phyloP scores from a whole-genome alignment of 2,113 vertebrate species.

The Bufo gargarizans region DNA sequence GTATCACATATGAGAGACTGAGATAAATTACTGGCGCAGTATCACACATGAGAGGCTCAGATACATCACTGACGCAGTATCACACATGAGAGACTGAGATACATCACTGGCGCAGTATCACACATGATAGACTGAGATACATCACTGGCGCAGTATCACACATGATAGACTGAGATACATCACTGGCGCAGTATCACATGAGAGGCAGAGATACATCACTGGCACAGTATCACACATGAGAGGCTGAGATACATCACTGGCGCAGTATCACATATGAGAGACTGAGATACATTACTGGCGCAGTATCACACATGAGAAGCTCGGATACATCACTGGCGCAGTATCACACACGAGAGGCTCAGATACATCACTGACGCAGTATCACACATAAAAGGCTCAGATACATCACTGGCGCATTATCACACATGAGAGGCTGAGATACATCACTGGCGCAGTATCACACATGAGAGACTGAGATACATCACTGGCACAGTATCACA shows the following conservation, averaged over 20 bases:
- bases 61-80: neutral
- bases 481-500: neutral
- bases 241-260: no score
- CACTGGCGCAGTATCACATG: neutral
- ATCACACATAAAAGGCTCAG: neutral
- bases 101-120: neutral
- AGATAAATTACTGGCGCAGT: neutral
- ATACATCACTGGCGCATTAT: no score
- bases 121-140: neutral
- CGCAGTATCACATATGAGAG: no score
- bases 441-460: no score
- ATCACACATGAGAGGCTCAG: neutral
- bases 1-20: neutral
- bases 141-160: neutral
- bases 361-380: neutral
- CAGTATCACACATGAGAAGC: no score
- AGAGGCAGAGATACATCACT: neutral
- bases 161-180: neutral
- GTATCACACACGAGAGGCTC: neutral
- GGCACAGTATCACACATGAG: no score
- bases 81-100: neutral
- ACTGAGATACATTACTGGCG: neutral
- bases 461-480: neutral
- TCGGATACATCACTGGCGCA: no score
- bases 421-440: no score